These are phyloP conservation scores for Drosophila eugracilis DNA, from an alignment of 1,140 invertebrate genomes.

Conservation along the genomic window DNA sequence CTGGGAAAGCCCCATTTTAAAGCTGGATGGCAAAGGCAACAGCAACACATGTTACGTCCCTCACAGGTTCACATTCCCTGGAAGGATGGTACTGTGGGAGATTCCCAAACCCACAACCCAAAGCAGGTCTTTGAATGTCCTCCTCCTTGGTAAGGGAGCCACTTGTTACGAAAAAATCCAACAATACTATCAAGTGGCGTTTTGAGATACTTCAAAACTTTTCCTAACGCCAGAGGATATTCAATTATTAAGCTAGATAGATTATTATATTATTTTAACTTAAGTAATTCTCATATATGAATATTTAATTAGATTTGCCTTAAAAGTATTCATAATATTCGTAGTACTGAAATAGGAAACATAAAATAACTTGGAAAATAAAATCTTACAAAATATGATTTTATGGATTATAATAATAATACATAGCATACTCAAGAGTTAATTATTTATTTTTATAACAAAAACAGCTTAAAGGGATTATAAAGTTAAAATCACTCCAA, in stretches of 20 bases:
- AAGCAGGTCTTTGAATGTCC: conserved; percentile 25
- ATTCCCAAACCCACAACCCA: conserved; percentile 12
- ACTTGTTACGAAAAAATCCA: conserved; percentile 24
- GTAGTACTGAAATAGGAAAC: background rate
- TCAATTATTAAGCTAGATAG: too few species aligned
- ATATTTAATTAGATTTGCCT: too few species aligned
- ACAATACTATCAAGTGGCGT: conserved; percentile 22
- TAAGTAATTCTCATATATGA: too few species aligned
- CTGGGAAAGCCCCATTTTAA: conserved; percentile 66
- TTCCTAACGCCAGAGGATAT: background rate
- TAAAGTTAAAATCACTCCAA: background rate
- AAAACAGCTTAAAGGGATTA: background rate
- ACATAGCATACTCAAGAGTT: too few species aligned
- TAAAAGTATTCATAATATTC: too few species aligned
- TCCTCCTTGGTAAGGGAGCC: conserved; percentile 8
- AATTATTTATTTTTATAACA: too few species aligned
- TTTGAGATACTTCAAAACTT: background rate
- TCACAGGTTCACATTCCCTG: conserved; percentile 47
- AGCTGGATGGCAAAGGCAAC: conserved; percentile 57
- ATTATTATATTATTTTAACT: too few species aligned
- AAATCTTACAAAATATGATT: background rate
- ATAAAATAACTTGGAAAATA: background rate
- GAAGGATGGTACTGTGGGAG: conserved; percentile 27
- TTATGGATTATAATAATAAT: background rate
- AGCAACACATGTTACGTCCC: conserved; percentile 53